Percentiles rank a stretch among this genome's conserved stretches.
Evolutionary conservation across 2,888 invertebrate genomes (phyloP).

Genomic region (Kuschelorhynchus macadamiae): DNA sequence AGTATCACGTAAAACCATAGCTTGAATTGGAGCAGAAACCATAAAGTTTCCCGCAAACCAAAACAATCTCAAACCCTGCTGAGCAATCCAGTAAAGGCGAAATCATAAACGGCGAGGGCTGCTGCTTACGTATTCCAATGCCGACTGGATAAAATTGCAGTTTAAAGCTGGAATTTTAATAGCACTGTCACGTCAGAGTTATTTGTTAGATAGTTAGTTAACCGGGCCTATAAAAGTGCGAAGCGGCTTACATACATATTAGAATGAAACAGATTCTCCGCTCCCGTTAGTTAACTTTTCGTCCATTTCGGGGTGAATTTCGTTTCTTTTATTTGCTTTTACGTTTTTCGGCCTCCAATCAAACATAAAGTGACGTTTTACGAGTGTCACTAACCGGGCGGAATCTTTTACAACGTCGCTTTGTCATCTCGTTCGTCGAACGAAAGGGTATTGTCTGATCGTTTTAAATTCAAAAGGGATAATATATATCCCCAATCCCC

Average conservation of each 20-base stretch:
- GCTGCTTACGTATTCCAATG: constrained; percentile 36
- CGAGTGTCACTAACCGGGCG: background rate
- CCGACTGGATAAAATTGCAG: constrained; percentile 38
- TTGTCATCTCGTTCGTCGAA: too few relatives aligned
- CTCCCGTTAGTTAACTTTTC: constrained; percentile 1
- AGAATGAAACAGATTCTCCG: constrained; percentile 36
- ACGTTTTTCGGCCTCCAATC: background rate
- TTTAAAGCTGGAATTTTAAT: constrained; percentile 41
- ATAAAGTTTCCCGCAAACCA: too few relatives aligned
- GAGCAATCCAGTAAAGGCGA: too few relatives aligned
- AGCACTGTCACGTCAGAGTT: constrained; percentile 44
- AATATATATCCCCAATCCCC: too few relatives aligned
- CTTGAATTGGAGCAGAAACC: too few relatives aligned
- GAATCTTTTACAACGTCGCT: background rate
- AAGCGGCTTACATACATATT: constrained; percentile 46
- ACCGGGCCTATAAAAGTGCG: constrained; percentile 48
- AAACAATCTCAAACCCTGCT: too few relatives aligned
- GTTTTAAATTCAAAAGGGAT: too few relatives aligned
- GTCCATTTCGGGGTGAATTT: constrained; percentile 12
- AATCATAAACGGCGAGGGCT: too few relatives aligned
- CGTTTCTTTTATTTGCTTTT: constrained; percentile 3
- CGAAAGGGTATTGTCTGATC: too few relatives aligned
- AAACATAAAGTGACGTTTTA: background rate
- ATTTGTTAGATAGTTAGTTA: constrained; percentile 50
- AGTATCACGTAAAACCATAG: too few relatives aligned